Evolutionary conservation across 2,797 vertebrate species (phyloP).

Genomic region (Coregonus suidteri): DNA sequence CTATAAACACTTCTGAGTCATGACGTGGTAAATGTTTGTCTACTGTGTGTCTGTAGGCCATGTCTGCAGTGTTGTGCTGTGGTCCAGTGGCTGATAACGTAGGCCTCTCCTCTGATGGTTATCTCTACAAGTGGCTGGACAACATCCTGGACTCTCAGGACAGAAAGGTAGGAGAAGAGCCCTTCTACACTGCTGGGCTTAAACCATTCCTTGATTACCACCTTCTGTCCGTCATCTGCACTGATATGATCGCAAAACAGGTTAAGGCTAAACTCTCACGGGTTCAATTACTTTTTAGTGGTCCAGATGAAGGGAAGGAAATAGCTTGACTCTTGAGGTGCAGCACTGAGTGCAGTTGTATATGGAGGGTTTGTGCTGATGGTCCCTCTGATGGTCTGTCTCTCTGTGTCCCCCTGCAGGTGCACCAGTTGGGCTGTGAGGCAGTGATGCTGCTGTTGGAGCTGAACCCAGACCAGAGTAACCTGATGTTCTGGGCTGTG

Average conservation of each 20-base stretch:
- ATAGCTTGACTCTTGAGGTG: not conserved
- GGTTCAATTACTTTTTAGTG: not conserved
- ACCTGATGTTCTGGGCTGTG: slow-evolving; percentile 98
- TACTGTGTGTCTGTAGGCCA: slow-evolving; percentile 78
- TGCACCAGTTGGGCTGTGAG: slow-evolving; percentile 97
- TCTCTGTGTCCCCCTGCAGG: slow-evolving; percentile 68
- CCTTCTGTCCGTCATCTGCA: not conserved
- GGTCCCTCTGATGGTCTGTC: not conserved
- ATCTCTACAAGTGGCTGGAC: slow-evolving; percentile 99
- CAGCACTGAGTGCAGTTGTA: not conserved
- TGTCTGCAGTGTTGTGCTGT: slow-evolving; percentile 98
- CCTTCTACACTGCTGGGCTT: not conserved
- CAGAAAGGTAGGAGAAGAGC: slow-evolving; percentile 85
- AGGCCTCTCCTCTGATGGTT: slow-evolving; percentile 96
- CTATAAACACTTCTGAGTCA: not conserved
- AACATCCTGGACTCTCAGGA: slow-evolving; percentile 99
- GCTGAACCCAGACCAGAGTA: slow-evolving; percentile 98
- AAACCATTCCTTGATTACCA: not conserved
- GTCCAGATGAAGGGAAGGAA: not conserved
- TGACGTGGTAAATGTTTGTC: not conserved
- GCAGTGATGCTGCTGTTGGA: slow-evolving; percentile 95
- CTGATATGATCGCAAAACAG: not conserved
- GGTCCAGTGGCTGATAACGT: slow-evolving; percentile 98
- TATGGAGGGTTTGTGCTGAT: not conserved
- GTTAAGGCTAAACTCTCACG: not conserved